Conservation (phyloP, 2,797 vertebrate genomes). For the Lutjanus argentimaculatus region DNA sequence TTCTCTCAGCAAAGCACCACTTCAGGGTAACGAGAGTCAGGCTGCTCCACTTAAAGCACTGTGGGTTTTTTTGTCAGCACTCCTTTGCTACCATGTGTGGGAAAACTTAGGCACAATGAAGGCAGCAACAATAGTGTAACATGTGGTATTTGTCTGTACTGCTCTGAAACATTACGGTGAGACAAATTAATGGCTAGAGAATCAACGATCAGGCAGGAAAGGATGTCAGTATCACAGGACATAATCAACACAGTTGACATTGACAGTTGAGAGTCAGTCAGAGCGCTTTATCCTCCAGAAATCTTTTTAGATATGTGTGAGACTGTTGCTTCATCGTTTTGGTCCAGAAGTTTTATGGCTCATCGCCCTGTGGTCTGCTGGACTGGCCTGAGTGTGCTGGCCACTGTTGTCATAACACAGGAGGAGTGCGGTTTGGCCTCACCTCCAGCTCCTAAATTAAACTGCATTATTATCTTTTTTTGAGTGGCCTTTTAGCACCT, state of each 20-base stretch:
- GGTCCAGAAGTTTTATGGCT: conserved; percentile 59
- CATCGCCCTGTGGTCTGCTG: conserved; percentile 54
- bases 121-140: not conserved
- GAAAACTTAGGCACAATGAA: conserved; percentile 20
- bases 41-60: conserved; percentile 59
- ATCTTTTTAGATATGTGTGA: conserved; percentile 30
- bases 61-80: conserved; percentile 37
- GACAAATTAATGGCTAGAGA: not conserved
- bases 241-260: not conserved
- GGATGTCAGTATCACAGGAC: rapidly evolving
- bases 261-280: conserved; percentile 4
- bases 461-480: conserved; percentile 43
- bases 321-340: conserved; percentile 40
- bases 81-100: conserved; percentile 45
- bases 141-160: not conserved
- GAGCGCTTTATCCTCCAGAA: conserved; percentile 24
- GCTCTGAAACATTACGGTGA: not conserved
- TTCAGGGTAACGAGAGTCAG: conserved; percentile 69
- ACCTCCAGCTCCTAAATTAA: conserved; percentile 41
- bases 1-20: conserved; percentile 49
- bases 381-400: conserved; percentile 48
- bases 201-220: conserved; percentile 1
- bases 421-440: conserved; percentile 52
- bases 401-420: conserved; percentile 71
- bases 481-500: conserved; percentile 38